phyloP scores from a whole-genome alignment of 2,888 invertebrate species.

The Oligia latruncula region DNA sequence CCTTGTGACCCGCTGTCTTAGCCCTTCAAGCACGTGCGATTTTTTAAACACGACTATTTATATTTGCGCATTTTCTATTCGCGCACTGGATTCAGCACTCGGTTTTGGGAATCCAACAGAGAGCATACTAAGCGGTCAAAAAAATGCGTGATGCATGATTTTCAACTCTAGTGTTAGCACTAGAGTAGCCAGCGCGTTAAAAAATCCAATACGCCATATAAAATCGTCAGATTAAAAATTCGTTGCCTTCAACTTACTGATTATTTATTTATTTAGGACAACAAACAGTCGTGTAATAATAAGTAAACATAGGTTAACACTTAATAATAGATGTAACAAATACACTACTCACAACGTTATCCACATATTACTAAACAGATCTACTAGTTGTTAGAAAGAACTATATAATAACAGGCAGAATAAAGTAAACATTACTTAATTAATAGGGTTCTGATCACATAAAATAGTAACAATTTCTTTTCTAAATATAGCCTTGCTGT shows the following conservation, averaged over 20 bases:
- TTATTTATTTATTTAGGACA: neutral
- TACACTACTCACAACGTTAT: no score
- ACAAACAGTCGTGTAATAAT: no score
- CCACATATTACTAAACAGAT: no score
- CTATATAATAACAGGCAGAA: no score
- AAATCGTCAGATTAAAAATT: neutral
- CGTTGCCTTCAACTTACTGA: neutral
- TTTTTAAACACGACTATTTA: neutral
- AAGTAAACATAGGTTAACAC: no score
- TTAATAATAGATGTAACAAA: no score
- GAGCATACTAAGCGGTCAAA: neutral
- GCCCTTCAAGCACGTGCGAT: neutral
- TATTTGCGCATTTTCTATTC: neutral
- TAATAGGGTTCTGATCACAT: no score
- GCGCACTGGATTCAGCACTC: neutral
- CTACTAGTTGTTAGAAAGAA: no score
- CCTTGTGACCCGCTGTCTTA: neutral
- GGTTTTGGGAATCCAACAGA: neutral
- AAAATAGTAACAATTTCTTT: no score
- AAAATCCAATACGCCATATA: neutral
- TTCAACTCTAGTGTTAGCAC: neutral
- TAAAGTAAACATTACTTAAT: no score
- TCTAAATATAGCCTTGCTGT: no score
- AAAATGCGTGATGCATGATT: neutral
- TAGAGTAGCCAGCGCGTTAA: neutral